phyloP scores from a whole-genome alignment of 2,797 vertebrate species.

The Garrulus glandarius region DNA sequence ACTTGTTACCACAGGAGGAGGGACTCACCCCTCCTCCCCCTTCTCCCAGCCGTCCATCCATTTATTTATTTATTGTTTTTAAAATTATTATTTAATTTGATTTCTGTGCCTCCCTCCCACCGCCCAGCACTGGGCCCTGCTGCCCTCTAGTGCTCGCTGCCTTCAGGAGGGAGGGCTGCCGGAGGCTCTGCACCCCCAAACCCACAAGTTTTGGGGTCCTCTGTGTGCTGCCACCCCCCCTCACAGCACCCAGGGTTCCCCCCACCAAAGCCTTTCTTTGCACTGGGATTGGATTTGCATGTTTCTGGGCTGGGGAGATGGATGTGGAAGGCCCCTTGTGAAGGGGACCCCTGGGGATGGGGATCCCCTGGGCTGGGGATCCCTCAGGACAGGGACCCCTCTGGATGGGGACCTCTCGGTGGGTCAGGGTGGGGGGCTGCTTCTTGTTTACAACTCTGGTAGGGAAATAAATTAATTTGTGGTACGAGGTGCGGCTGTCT shows the following conservation, averaged over 20 bases:
- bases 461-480: conserved; percentile 54
- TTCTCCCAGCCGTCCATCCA: not conserved
- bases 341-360: not conserved
- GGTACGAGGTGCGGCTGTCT: not conserved
- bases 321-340: not conserved
- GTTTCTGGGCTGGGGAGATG: not conserved
- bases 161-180: not conserved
- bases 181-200: not conserved
- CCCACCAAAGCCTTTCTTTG: not conserved
- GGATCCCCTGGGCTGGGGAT: not conserved
- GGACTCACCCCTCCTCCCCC: not conserved
- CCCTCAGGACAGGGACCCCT: not conserved
- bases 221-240: not conserved
- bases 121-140: conserved; percentile 2
- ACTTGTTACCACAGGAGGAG: not conserved
- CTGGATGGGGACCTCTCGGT: not conserved
- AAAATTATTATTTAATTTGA: not conserved
- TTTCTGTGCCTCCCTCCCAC: not conserved
- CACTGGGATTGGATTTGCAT: not conserved
- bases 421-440: not conserved
- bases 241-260: not conserved
- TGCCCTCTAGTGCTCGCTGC: conserved; percentile 61
- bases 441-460: conserved; percentile 48
- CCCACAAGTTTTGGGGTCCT: not conserved
- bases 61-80: not conserved